phyloP scores from a whole-genome alignment of 2,888 invertebrate genomes.

The Sacculina carcini region DNA sequence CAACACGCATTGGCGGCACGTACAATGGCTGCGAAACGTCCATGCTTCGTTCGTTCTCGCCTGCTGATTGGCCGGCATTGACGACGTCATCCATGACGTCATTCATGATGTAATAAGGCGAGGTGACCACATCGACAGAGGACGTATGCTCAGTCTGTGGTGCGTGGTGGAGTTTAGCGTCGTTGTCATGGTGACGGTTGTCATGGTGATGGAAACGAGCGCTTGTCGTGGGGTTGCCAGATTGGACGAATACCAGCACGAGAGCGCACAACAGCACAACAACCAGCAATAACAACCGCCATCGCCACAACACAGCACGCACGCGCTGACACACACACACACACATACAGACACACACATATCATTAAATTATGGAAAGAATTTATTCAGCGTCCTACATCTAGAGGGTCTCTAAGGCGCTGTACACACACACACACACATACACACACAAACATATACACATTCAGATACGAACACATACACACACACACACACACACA shows the following conservation, averaged over 20 bases:
- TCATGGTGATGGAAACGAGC: constrained; percentile 1
- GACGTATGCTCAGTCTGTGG: too few relatives aligned
- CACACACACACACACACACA: too few relatives aligned
- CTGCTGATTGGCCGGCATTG: constrained; percentile 6
- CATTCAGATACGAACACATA: too few relatives aligned
- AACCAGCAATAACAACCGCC: constrained; percentile 9
- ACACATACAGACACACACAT: too few relatives aligned
- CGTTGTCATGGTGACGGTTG: constrained; percentile 4
- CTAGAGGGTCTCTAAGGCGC: too few relatives aligned
- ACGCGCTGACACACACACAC: constrained; percentile 9
- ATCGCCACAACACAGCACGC: constrained; percentile 5
- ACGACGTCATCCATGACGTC: constrained; percentile 8
- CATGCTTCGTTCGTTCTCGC: constrained; percentile 1
- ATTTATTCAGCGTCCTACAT: too few relatives aligned
- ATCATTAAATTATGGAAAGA: too few relatives aligned
- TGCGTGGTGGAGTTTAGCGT: constrained; percentile 6
- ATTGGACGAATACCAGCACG: constrained; percentile 7
- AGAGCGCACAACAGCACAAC: constrained; percentile 9
- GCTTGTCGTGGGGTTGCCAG: constrained; percentile 1
- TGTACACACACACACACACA: too few relatives aligned
- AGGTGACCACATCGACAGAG: constrained; percentile 6
- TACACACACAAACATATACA: too few relatives aligned
- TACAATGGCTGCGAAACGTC: constrained; percentile 9
- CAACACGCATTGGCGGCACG: constrained; percentile 15
- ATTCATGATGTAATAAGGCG: constrained; percentile 6